Base-by-base conservation (phyloP, 2,888 invertebrate species). In the Watsonalla cultraria region DNA sequence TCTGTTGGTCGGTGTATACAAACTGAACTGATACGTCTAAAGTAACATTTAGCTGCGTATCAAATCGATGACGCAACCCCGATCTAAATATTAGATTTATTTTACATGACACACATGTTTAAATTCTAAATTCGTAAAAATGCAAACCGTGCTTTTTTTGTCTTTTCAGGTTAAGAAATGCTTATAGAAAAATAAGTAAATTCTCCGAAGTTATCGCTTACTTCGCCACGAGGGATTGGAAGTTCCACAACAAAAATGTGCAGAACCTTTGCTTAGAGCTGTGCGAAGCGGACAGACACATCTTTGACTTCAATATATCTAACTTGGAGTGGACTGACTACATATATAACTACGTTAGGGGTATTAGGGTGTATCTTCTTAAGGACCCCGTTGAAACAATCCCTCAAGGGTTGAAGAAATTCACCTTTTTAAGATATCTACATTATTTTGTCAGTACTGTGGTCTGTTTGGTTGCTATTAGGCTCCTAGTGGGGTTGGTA, bases 191-290 rank as follows among this genome's bases (percentile, higher is more conserved):
- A 77, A 93, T 97, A 57, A 93, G 94, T 66, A 94, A 93, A 74
- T 94, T 96, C 69, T 92, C 94, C 57, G 92, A 92, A 14, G 94
- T 94, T 0, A 87, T 96, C 49, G 92, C 94, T 0, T 96, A 95
- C 76, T 97, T 97, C 80, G 93, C 94, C 4, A 92, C 92, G 0
- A 88, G 93, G 47, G 91, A 94, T 53, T 97, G 96, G 96, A 90
- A 88, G 42, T 95, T 95, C 65, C 76, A 88, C n/a, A 93, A 94
- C 57, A 79, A 84, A 0, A 94, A 94, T 64, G 84, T 92, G 0
- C 86, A 92, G 45, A 78, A 77, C 0, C 74, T 96, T 0, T 86
- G 86, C 72, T 82, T 81, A 6, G 92, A 91, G 45, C 68, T 95
- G 51, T 87, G 91, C 13, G 80, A 80, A 0, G 90, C 90, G 0